Evolutionary conservation across 2,113 vertebrate genomes (phyloP).

Genomic region (Fregata magnificens): DNA sequence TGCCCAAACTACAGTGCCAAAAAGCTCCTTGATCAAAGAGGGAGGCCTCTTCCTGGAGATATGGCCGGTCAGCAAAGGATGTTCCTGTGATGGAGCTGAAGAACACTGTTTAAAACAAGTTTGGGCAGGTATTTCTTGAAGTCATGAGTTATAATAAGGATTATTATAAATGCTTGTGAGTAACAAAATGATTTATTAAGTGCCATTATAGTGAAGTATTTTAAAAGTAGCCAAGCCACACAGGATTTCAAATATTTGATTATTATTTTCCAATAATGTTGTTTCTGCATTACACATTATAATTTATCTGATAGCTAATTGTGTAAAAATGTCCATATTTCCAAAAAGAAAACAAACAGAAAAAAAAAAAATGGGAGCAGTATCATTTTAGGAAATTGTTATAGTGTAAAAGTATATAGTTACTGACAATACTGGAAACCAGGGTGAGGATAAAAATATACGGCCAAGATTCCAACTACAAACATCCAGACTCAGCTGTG

Average conservation of each 20-base stretch:
- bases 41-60: not conserved
- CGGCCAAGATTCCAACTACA: not conserved
- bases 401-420: not conserved
- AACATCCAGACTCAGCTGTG: not conserved
- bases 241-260: not conserved
- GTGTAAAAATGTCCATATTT: not conserved
- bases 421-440: not conserved
- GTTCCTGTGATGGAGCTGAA: not conserved
- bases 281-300: not conserved
- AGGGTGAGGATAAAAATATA: not conserved
- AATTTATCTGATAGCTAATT: not conserved
- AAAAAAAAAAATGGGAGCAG: not conserved
- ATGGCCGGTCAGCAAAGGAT: not conserved
- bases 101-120: not conserved
- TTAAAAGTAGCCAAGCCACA: not conserved
- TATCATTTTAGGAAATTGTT: not conserved
- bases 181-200: not conserved
- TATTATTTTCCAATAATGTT: not conserved
- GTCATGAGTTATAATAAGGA: not conserved
- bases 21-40: not conserved
- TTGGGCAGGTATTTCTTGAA: not conserved
- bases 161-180: not conserved
- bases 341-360: not conserved
- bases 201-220: not conserved
- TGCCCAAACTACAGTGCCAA: not conserved